These are phyloP conservation scores for Eurystomus glaucurus DNA, from an alignment of 2,797 vertebrate genomes.

Conservation along the genomic window DNA sequence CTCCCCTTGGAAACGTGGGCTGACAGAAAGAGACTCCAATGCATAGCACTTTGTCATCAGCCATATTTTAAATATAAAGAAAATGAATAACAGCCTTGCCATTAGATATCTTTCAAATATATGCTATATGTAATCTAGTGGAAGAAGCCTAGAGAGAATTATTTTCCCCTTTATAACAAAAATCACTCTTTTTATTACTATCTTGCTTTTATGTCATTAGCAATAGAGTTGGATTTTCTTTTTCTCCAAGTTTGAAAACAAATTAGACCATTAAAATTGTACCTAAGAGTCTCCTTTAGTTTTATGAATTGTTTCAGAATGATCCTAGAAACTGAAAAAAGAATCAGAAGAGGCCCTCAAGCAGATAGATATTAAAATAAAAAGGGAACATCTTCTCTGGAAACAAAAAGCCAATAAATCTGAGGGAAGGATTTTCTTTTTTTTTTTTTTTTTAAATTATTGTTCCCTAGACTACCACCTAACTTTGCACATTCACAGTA, in stretches of 20 bases:
- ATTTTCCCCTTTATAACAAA: constrained; percentile 50
- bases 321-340: constrained; percentile 44
- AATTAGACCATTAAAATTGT: constrained; percentile 68
- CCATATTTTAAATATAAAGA: constrained; percentile 36
- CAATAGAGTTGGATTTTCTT: constrained; percentile 63
- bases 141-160: constrained; percentile 40
- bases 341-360: constrained; percentile 54
- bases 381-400: constrained; percentile 29
- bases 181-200: constrained; percentile 53
- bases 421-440: not conserved
- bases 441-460: not conserved
- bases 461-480: not conserved
- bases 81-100: constrained; percentile 6
- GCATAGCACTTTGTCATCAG: not conserved
- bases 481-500: not conserved
- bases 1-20: not conserved
- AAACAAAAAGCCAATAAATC: constrained; percentile 56
- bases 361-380: constrained; percentile 58
- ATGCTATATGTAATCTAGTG: not conserved
- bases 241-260: constrained; percentile 63
- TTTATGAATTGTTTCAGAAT: constrained; percentile 64
- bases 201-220: constrained; percentile 53
- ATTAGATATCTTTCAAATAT: constrained; percentile 1
- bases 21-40: not conserved
- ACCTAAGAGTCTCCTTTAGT: constrained; percentile 64